A percentile compares a stretch with the other conserved stretches of the same genome.
Conservation (phyloP, 2,113 vertebrate species). For the Boleophthalmus pectinirostris region DNA sequence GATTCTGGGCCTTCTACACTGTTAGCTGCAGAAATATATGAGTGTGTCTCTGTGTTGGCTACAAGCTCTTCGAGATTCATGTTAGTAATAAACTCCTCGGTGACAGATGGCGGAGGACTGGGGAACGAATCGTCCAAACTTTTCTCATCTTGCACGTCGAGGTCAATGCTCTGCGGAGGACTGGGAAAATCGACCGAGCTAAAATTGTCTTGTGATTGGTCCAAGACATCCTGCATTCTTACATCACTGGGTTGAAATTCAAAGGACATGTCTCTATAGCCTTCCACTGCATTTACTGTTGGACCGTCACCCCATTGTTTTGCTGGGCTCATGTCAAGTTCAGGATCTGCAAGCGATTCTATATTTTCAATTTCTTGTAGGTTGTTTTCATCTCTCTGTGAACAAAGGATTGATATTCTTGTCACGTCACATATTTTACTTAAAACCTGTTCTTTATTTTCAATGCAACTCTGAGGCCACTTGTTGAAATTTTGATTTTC, state of each 20-base stretch:
- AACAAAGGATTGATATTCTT: constrained; percentile 37
- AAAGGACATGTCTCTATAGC: constrained; percentile 27
- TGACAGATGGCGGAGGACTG: constrained; percentile 69
- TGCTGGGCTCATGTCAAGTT: constrained; percentile 26
- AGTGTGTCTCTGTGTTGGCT: constrained; percentile 42
- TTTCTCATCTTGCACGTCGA: constrained; percentile 73
- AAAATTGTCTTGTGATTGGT: constrained; percentile 63
- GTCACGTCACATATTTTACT: constrained; percentile 27
- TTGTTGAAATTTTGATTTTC: constrained; percentile 75
- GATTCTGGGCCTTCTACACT: constrained; percentile 34
- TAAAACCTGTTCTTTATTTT: constrained; percentile 27
- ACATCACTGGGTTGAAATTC: constrained; percentile 33
- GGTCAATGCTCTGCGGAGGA: constrained; percentile 71
- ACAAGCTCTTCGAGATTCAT: constrained; percentile 66
- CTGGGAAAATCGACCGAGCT: constrained; percentile 75
- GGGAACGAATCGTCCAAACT: constrained; percentile 75
- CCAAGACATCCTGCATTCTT: constrained; percentile 30
- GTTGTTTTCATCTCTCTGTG: constrained; percentile 28
- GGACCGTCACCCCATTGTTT: constrained; percentile 21
- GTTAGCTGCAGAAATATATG: constrained; percentile 35
- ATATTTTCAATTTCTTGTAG: constrained; percentile 43
- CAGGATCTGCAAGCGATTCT: constrained; percentile 31
- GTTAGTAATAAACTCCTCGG: constrained; percentile 62
- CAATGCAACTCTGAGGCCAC: constrained; percentile 54
- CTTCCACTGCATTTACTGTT: constrained; percentile 31